Conservation (phyloP, 1,140 invertebrate genomes). For the Pachypeltis micranthus region DNA sequence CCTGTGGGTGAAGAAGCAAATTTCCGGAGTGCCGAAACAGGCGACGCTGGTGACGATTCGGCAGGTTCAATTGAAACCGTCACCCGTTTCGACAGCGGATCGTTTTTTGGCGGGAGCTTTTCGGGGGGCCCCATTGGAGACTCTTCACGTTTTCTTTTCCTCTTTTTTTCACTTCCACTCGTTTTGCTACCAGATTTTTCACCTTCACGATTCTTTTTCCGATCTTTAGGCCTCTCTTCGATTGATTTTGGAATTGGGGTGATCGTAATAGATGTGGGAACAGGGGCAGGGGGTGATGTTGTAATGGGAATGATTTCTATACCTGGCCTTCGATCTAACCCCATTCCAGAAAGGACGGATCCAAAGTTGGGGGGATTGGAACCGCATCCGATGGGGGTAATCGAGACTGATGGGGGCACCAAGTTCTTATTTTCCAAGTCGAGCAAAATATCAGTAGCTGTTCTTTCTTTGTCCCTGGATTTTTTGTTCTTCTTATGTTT, state of each 20-base stretch:
- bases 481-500: constrained; percentile 37
- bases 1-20: constrained; percentile 56
- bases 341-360: constrained; percentile 47
- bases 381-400: constrained; percentile 52
- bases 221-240: constrained; percentile 47
- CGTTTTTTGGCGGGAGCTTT: constrained; percentile 58
- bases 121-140: constrained; percentile 73
- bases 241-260: constrained; percentile 52
- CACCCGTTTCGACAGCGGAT: constrained; percentile 57
- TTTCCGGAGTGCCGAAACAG: constrained; percentile 49
- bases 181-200: constrained; percentile 32
- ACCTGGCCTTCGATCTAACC: constrained; percentile 53
- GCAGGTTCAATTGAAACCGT: constrained; percentile 60
- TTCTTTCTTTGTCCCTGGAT: constrained; percentile 39
- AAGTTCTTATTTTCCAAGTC: constrained; percentile 36
- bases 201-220: constrained; percentile 40
- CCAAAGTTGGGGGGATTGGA: constrained; percentile 41
- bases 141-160: constrained; percentile 63
- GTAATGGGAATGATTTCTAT: constrained; percentile 70
- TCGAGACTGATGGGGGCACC: constrained; percentile 61
- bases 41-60: constrained; percentile 46
- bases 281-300: constrained; percentile 42
- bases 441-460: constrained; percentile 30
- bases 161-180: constrained; percentile 62
- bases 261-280: constrained; percentile 71